Percentiles rank a stretch among this genome's conserved stretches.
Evolutionary conservation across 2,113 vertebrate species (phyloP).

Genomic region (Lepus europaeus): DNA sequence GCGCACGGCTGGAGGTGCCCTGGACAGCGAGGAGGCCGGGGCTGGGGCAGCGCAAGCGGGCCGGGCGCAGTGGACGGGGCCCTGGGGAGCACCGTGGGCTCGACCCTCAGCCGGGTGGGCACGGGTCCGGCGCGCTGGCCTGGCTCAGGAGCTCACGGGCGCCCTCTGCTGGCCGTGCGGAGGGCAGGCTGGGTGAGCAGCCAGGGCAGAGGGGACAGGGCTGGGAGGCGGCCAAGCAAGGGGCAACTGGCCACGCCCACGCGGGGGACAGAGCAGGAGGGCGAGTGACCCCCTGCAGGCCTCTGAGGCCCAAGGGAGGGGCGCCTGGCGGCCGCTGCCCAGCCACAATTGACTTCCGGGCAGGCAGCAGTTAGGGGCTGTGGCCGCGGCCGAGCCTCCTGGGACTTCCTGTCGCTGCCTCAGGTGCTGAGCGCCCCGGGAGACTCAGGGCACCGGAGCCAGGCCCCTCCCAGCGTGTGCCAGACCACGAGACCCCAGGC

Average conservation of each 20-base stretch:
- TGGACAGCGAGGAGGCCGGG: no score
- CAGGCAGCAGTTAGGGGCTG: accelerated
- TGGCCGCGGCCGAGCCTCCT: neutral
- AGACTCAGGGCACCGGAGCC: no score
- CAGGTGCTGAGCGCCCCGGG: no score
- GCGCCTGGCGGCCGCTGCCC: neutral
- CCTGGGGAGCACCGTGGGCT: neutral
- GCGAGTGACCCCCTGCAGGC: neutral
- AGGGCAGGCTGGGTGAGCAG: neutral
- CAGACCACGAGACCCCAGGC: no score
- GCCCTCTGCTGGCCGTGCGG: conserved; percentile 22
- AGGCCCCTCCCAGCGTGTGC: no score
- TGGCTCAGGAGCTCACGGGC: neutral
- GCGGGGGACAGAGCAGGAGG: neutral
- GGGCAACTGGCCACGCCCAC: no score
- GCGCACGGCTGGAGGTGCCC: neutral
- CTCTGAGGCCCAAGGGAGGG: neutral
- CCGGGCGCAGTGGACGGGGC: neutral
- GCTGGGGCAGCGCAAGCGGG: neutral
- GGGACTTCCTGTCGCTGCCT: neutral
- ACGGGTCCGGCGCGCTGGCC: neutral
- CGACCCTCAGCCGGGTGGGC: neutral
- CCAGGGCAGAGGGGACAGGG: neutral
- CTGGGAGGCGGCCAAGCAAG: neutral
- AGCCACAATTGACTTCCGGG: neutral